A percentile compares a stretch with the other conserved stretches of the same genome.
phyloP scores from a whole-genome alignment of 2,113 vertebrate genomes.

The Megaceryle torquata region DNA sequence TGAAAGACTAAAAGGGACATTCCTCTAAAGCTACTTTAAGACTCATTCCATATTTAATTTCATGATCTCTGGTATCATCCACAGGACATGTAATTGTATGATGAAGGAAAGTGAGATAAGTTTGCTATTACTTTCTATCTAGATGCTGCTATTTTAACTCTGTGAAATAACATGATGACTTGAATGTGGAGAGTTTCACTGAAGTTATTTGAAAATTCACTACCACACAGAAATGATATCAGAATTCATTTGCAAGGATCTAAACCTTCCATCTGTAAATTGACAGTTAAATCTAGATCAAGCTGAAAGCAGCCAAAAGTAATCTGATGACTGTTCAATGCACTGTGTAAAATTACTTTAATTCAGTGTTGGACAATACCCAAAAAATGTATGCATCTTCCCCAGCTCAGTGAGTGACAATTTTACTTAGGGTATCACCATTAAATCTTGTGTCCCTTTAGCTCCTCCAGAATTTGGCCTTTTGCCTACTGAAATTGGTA shows the following conservation, averaged over 20 bases:
- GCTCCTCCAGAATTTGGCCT: not conserved
- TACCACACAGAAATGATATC: not conserved
- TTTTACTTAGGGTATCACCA: not conserved
- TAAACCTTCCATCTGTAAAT: not conserved
- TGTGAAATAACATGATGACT: not conserved
- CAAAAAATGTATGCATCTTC: constrained; percentile 13
- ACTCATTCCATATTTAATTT: not conserved
- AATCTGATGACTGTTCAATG: not conserved
- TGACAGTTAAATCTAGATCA: not conserved
- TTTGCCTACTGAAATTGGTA: constrained; percentile 9
- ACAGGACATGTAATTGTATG: not conserved
- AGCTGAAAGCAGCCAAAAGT: not conserved
- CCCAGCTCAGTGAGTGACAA: not conserved
- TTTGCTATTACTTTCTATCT: not conserved
- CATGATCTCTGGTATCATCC: not conserved
- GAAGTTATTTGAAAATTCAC: not conserved
- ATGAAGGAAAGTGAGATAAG: not conserved
- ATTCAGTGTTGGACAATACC: constrained; percentile 9
- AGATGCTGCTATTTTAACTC: not conserved
- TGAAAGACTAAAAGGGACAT: not conserved
- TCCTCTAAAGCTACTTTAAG: not conserved
- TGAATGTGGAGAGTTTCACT: not conserved
- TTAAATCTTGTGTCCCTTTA: not conserved
- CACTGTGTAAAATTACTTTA: constrained; percentile 4
- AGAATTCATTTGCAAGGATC: constrained; percentile 3